Evolutionary conservation across 2,888 invertebrate species (phyloP).

Genomic region (Pinctada fucata): DNA sequence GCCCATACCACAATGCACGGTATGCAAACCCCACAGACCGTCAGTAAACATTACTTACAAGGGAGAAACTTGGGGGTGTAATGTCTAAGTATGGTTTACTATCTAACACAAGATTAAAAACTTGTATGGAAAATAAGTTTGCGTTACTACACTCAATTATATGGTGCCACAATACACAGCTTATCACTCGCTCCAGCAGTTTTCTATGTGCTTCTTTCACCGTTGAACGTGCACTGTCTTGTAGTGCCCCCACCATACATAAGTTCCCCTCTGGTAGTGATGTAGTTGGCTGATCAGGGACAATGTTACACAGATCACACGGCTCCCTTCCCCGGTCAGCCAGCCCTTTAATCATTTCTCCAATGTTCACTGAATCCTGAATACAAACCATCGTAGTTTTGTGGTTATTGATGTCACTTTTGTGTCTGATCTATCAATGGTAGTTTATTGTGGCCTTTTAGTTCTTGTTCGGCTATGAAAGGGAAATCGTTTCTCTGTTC

Average conservation of each 20-base stretch:
- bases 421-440: no score
- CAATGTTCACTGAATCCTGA: no score
- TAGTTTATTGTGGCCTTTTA: no score
- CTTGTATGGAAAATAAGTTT: not conserved
- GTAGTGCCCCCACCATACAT: not conserved
- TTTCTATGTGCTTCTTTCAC: not conserved
- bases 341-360: not conserved
- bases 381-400: no score
- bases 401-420: no score
- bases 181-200: not conserved
- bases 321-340: not conserved
- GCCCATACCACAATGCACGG: no score
- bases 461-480: no score
- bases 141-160: not conserved
- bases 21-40: no score
- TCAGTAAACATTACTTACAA: no score
- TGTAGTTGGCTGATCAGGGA: not conserved
- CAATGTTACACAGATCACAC: not conserved
- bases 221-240: constrained; percentile 1
- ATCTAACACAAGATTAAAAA: not conserved
- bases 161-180: not conserved
- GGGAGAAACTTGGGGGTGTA: no score
- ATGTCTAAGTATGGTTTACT: no score
- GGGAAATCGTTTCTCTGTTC: no score
- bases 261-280: not conserved